Conservation (phyloP, 2,797 vertebrate species). For the Rallus crepitans region DNA sequence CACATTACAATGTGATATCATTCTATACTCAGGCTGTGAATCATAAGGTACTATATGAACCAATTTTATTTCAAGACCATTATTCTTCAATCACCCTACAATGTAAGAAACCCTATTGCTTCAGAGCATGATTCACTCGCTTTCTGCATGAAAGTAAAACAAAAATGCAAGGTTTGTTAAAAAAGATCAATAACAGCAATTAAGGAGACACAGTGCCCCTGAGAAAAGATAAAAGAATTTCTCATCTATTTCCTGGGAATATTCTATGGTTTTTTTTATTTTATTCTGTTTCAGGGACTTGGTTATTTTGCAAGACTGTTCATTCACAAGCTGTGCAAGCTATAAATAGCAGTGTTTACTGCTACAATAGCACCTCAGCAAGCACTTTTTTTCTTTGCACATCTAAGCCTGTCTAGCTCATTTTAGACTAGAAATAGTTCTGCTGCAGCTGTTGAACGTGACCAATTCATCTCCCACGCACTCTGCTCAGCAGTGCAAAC, state of each 20-base stretch:
- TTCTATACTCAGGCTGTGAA: neutral
- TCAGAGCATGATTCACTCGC: neutral
- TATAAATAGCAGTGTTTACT: neutral
- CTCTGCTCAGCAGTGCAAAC: neutral
- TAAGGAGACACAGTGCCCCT: neutral
- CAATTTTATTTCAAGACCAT: neutral
- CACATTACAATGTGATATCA: neutral
- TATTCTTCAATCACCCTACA: neutral
- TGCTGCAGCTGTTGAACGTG: constrained; percentile 31
- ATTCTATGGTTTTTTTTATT: neutral
- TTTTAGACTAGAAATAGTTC: constrained; percentile 52
- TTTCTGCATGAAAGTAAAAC: neutral
- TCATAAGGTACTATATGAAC: neutral
- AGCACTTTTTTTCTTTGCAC: constrained; percentile 12
- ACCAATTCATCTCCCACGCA: neutral
- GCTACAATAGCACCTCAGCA: neutral
- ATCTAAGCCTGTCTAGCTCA: neutral
- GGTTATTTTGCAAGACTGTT: neutral
- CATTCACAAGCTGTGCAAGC: neutral
- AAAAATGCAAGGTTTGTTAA: neutral
- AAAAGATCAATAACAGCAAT: neutral
- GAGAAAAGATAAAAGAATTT: neutral
- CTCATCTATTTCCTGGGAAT: neutral
- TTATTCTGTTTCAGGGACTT: neutral
- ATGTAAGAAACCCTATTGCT: neutral